Conservation (phyloP, 2,113 vertebrate genomes). For the Tautogolabrus adspersus region DNA sequence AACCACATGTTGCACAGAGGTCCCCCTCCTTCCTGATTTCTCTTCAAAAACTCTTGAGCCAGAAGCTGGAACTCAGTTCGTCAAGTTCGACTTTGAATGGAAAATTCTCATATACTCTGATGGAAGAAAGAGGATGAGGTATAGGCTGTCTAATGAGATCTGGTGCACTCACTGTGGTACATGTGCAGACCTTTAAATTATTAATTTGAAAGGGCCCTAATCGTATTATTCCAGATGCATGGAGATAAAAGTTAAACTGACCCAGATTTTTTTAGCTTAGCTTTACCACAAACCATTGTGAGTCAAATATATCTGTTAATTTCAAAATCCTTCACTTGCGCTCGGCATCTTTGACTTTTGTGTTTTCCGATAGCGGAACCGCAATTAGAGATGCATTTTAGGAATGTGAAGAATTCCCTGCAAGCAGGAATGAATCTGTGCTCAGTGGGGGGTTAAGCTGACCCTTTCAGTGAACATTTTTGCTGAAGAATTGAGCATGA, state of each 20-base stretch:
- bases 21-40: conserved; percentile 10
- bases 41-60: conserved; percentile 1
- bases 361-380: conserved; percentile 26
- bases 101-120: neutral
- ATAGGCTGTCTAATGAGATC: conserved; percentile 16
- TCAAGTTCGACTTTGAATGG: conserved; percentile 11
- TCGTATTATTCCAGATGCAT: conserved; percentile 57
- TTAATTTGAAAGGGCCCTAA: conserved; percentile 10
- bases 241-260: conserved; percentile 41
- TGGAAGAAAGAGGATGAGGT: neutral
- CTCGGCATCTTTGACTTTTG: conserved; percentile 22
- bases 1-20: conserved; percentile 56
- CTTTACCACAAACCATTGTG: conserved; percentile 3
- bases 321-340: conserved; percentile 3
- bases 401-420: conserved; percentile 75
- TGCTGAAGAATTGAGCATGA: neutral
- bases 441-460: conserved; percentile 28
- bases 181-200: conserved; percentile 22
- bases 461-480: conserved; percentile 24
- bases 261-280: conserved; percentile 14
- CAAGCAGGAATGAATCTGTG: conserved; percentile 24
- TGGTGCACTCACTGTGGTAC: neutral
- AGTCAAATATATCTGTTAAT: conserved; percentile 19
- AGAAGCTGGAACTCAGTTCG: conserved; percentile 11
- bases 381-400: conserved; percentile 70